Evolutionary conservation across 2,113 vertebrate species (phyloP), one percentile per base, ranked within the genome.

Genomic region (Pollachius pollachius): DNA sequence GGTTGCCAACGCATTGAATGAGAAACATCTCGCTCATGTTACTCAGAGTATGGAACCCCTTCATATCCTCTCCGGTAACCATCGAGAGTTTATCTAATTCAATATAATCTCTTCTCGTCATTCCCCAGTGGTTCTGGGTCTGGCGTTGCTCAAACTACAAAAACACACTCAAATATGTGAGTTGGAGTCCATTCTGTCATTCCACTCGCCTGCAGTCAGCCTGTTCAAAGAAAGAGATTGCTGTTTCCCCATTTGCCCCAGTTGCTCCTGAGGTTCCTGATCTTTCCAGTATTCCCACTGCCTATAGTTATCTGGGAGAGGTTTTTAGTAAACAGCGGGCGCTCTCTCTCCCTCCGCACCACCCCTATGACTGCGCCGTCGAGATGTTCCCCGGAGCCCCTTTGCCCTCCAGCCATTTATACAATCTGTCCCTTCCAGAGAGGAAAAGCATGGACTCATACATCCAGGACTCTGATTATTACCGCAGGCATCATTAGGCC

Each of bases 351-450:
- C 57, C 57, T n/a, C 57, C 57, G 6, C 57, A 59, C 57, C 57
- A n/a, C 15, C 57, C 56, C 19, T 67, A 13, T 30, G 56, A 72
- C 19, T 72, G 64, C 6, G 17, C 64, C 15, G 52, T 54, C 9
- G 52, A 15, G 21, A 11, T 64, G 11, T 13, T 15, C 21, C 62
- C 62, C 62, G 5, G 23, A 23, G 23, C 23, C 23, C 11, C 12
- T 7, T 15, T n/a, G 5, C 7, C 62, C 13, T 16, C 12, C 11
- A 18, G 65, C 18, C 52, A 3, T n/a, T n/a, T n/a, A n/a, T 3
- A 52, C 18, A 9, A 12, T 15, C 48, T 67, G 3, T 54, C 34
- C 18, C 17, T 11, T 48, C 23, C 16, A 13, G 65, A 37, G 23
- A 48, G 18, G 2, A 12, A 67, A 16, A 21, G 34, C 6, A 30